Evolutionary conservation across 2,113 vertebrate genomes (phyloP), one percentile per base, ranked within the genome.

Genomic region (Dasypus novemcinctus): DNA sequence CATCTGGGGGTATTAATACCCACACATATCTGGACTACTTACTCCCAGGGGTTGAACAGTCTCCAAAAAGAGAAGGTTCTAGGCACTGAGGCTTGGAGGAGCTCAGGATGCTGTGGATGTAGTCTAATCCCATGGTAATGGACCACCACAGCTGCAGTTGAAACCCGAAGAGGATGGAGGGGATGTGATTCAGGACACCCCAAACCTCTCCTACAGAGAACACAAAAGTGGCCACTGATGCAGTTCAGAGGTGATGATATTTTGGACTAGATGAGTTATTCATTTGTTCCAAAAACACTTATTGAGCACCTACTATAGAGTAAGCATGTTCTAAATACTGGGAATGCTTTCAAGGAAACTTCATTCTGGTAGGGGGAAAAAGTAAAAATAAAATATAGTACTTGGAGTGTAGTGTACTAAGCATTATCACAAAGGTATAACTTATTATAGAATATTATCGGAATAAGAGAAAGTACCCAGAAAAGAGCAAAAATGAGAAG

Each of bases 381-480:
- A 5, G 5, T 66, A 2, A 52, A 74, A 87, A 71, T 76, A 20
- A 64, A 76, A 78, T 49, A 74, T 2, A 68, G 72, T 25, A 83
- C 52, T 49, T 74, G 36, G 38, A 95, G 78, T 86, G 20, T 33
- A 72, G 17, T 74, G 17, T 78, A 27, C 9, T 61, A 83, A 86
- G 36, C 61, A 66, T 78, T 66, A 93, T 86, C 46, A 84, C 81
- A 96, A 33, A 46, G 49, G 17, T 52, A 89, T 64, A 18, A 96
- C 78, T 92, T 92, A n/a, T n/a, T n/a, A n/a, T n/a, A 92, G 49
- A 75, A 75, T 49, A 83, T 72, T 88, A 93, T 75, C 86, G 64
- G 90, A 64, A 82, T 91, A 85, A 76, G 41, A 81, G 36, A 41
- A 96, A 93, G 33, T 46, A 14, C 38, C 12, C 20, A 92, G 81